Evolutionary conservation across 2,888 invertebrate genomes (phyloP).

Genomic region (Dioctria linearis): DNA sequence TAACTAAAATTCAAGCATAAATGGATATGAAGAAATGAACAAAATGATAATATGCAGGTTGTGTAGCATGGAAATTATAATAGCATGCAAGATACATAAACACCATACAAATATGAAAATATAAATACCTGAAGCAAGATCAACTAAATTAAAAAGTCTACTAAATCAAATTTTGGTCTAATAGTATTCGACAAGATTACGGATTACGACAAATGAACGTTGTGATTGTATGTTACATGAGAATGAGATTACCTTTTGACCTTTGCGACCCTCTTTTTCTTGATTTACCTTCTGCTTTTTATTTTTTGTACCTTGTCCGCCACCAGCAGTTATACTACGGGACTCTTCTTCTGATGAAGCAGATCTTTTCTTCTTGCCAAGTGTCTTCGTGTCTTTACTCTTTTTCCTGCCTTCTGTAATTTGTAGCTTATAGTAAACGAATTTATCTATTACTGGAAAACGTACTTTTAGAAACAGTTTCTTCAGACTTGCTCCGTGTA

Average conservation of each 20-base stretch:
- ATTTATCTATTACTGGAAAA: neutral
- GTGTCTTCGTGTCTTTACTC: constrained; percentile 76
- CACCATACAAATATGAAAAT: constrained; percentile 3
- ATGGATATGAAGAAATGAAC: constrained; percentile 19
- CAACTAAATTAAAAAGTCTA: constrained; percentile 22
- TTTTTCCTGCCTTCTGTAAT: constrained; percentile 79
- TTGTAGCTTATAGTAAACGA: neutral
- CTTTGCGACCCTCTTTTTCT: constrained; percentile 72
- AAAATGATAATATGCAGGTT: neutral
- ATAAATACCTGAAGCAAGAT: constrained; percentile 34
- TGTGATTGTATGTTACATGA: constrained; percentile 56
- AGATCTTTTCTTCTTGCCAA: constrained; percentile 76
- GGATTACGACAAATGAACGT: constrained; percentile 55
- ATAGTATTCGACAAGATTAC: neutral
- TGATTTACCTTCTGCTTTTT: constrained; percentile 73
- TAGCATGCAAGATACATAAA: neutral
- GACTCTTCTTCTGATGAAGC: constrained; percentile 69
- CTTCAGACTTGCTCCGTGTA: constrained; percentile 80
- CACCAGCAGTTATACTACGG: constrained; percentile 61
- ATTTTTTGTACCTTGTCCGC: constrained; percentile 70
- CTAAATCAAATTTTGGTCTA: constrained; percentile 18
- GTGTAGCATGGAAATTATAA: neutral
- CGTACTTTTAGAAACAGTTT: constrained; percentile 76
- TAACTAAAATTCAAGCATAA: constrained; percentile 11
- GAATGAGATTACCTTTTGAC: constrained; percentile 69